Evolutionary conservation across 2,888 invertebrate genomes (phyloP).

Genomic region (Drosophila pseudotakahashii): DNA sequence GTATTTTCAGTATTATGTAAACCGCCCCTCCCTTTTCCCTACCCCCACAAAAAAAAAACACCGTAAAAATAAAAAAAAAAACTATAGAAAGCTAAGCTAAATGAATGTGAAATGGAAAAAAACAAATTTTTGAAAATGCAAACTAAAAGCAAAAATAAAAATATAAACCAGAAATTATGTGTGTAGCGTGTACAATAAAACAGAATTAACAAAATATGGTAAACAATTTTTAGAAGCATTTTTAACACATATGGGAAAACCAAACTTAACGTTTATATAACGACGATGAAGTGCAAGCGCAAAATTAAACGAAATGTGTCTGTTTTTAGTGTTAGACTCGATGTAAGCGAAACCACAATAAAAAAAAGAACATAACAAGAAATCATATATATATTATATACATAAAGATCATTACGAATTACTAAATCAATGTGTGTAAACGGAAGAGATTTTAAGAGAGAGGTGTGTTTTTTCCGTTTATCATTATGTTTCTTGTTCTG

Average conservation of each 20-base stretch:
- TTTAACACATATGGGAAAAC: slow-evolving; percentile 68
- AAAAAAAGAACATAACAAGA: slow-evolving; percentile 35
- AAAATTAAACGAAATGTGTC: slow-evolving; percentile 74
- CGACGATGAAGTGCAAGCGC: slow-evolving; percentile 49
- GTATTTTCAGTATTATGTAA: slow-evolving; percentile 84
- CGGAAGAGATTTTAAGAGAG: slow-evolving; percentile 20
- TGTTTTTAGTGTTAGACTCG: slow-evolving; percentile 82
- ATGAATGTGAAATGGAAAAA: slow-evolving; percentile 52
- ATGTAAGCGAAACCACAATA: slow-evolving; percentile 61
- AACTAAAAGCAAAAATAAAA: slow-evolving; percentile 48
- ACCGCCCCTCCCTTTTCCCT: slow-evolving; percentile 11
- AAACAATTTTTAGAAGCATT: slow-evolving; percentile 79
- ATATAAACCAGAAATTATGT: slow-evolving; percentile 61
- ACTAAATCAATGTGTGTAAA: slow-evolving; percentile 42
- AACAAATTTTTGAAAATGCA: slow-evolving; percentile 67
- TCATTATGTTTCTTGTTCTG: slow-evolving; percentile 5
- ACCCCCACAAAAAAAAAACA: slow-evolving; percentile 25
- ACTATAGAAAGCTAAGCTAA: slow-evolving; percentile 44
- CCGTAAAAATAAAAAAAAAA: slow-evolving; percentile 24
- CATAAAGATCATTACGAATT: slow-evolving; percentile 41
- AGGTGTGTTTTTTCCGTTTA: slow-evolving; percentile 8
- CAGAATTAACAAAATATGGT: slow-evolving; percentile 52
- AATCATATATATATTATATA: slow-evolving; percentile 40
- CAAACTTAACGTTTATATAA: slow-evolving; percentile 72
- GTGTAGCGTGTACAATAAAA: slow-evolving; percentile 78